phyloP scores from a whole-genome alignment of 2,888 invertebrate species.

The Euphydryas editha region DNA sequence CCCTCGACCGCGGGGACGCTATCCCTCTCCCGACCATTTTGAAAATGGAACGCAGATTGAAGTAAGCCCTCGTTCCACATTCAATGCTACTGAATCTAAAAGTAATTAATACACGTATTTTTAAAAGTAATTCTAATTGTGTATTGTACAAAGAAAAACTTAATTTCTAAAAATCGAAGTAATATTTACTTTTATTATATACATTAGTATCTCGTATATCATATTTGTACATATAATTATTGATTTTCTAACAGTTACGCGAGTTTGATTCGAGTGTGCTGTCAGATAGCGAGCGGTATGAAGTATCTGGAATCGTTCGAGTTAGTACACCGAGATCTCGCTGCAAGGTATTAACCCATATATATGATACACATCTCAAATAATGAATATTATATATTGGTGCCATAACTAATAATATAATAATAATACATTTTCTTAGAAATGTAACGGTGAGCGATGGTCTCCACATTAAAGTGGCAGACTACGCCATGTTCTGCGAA shows the following conservation, averaged over 20 bases:
- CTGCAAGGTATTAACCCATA: constrained; percentile 85
- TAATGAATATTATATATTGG: background rate
- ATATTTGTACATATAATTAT: too few species aligned
- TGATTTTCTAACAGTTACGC: constrained; percentile 86
- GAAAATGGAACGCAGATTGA: constrained; percentile 78
- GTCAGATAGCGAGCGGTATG: constrained; percentile 96
- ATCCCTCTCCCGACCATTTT: constrained; percentile 91
- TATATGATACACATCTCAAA: background rate
- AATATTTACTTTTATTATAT: background rate
- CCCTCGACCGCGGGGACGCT: constrained; percentile 95
- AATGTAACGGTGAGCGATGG: constrained; percentile 94
- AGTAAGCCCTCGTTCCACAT: constrained; percentile 50
- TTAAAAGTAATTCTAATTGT: too few species aligned
- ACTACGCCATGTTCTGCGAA: constrained; percentile 93
- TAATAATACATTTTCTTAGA: constrained; percentile 76
- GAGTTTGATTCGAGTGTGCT: constrained; percentile 92
- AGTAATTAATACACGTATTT: too few species aligned
- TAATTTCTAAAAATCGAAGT: too few species aligned
- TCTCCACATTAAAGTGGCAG: constrained; percentile 91
- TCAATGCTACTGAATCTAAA: background rate
- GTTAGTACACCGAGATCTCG: constrained; percentile 94
- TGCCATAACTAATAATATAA: background rate
- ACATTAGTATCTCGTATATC: too few species aligned
- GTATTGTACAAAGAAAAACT: too few species aligned
- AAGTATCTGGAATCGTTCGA: constrained; percentile 95